Percentiles rank a stretch among this genome's conserved stretches.
Conservation (phyloP, 2,113 vertebrate genomes). For the Bostrychus sinensis region DNA sequence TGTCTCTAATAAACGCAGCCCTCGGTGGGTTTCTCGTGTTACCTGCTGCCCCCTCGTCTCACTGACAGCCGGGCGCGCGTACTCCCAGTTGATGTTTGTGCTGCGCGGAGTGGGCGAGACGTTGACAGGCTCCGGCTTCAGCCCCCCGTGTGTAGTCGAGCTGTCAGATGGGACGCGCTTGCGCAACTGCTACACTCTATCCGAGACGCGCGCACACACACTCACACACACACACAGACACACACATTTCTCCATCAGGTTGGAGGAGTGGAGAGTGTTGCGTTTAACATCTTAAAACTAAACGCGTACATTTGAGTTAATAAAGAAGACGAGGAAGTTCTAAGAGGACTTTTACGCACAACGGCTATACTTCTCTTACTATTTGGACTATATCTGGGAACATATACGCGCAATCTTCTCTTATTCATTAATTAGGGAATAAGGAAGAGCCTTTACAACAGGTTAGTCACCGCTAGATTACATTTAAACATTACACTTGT, state of each 20-base stretch:
- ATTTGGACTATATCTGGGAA: constrained; percentile 30
- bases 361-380: neutral
- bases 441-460: neutral
- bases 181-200: constrained; percentile 44
- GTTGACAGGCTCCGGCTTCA: constrained; percentile 35
- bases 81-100: constrained; percentile 32
- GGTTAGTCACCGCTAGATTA: constrained; percentile 16
- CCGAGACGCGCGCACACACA: neutral
- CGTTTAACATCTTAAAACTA: neutral
- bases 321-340: constrained; percentile 22
- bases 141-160: constrained; percentile 7
- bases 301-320: neutral
- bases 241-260: constrained; percentile 1
- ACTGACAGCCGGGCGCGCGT: neutral
- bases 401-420: neutral
- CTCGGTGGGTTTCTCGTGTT: neutral
- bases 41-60: neutral
- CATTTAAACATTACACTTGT: neutral
- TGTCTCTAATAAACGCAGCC: constrained; percentile 4
- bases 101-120: constrained; percentile 37
- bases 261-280: neutral
- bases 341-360: constrained; percentile 17
- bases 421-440: too few species aligned
- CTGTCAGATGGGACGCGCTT: constrained; percentile 48
- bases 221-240: too few species aligned